Conservation (phyloP, 92 coral and sea anemone species). For the Epizoanthus scotinus region DNA sequence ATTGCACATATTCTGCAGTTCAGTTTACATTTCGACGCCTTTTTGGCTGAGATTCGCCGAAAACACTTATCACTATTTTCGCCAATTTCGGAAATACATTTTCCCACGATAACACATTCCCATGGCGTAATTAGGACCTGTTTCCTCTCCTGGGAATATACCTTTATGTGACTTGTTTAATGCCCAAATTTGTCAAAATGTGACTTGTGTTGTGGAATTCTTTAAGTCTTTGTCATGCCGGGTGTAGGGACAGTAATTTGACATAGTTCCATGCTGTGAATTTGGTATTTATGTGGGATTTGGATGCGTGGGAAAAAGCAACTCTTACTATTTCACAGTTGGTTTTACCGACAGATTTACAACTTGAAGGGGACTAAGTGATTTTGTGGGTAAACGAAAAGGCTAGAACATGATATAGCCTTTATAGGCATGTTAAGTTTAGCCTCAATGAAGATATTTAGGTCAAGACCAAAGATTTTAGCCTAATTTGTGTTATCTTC, state of each 20-base stretch:
- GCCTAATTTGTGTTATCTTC: too few relatives aligned
- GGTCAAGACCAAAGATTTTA: too few relatives aligned
- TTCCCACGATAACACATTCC: constrained; percentile 35
- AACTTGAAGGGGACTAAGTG: constrained; percentile 1
- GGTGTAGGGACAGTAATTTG: not conserved
- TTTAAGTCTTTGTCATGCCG: not conserved
- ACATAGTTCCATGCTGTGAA: not conserved
- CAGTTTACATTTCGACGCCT: constrained; percentile 39
- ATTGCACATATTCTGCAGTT: constrained; percentile 28
- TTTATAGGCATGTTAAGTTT: too few relatives aligned
- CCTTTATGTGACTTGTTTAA: not conserved
- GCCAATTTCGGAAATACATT: constrained; percentile 31
- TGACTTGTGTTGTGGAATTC: too few relatives aligned
- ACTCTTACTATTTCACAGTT: constrained; percentile 24
- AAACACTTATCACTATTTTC: constrained; percentile 35
- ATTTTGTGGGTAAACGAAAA: too few relatives aligned
- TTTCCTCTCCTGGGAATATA: constrained; percentile 9
- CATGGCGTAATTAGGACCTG: constrained; percentile 7
- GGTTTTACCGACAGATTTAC: constrained; percentile 24
- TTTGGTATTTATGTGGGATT: not conserved
- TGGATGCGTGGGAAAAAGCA: constrained; percentile 28
- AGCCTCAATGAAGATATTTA: too few relatives aligned
- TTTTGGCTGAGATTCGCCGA: constrained; percentile 40
- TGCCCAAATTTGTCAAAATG: not conserved
- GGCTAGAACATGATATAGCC: too few relatives aligned